Base-by-base conservation (phyloP, 2,113 vertebrate species). In the Rhea pennata region DNA sequence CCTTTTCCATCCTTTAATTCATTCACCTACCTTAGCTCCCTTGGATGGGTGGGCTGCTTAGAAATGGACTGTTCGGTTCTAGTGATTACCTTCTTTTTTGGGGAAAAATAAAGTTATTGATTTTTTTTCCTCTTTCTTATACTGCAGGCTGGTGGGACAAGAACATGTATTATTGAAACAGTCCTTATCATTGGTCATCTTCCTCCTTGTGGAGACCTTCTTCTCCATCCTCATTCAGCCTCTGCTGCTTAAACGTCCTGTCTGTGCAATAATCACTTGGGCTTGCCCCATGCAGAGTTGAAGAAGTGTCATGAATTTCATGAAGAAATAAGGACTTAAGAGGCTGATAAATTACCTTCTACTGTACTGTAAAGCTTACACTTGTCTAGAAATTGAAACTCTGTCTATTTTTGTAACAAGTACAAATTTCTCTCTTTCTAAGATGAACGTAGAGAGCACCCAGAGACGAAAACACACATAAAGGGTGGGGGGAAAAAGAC, bases 61-160 rank as follows among this genome's bases (percentile, higher is more conserved):
- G 66, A 86, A 83, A 61, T 1, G 6, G 42, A 51, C 2, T 11
- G 2, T 31, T 81, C 62, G 1, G 10, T 22, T 15, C 11, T 26
- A 56, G 0, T 8, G 3, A 46, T 15, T 15, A 7, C 6, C 66
- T 65, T 20, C 22, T 8, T 23, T 48, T 88, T 81, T 13, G 10
- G 10, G 11, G 31, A 50, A 72, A 79, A 77, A 29, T 40, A 48
- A 75, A 59, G 56, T 59, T 33, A 33, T 83, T 23, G 2, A 23
- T 36, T 53, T 53, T 53, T 42, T 58, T 27, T 11, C 40, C 15
- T 23, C n/a, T 44, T 26, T 39, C 72, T 96, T 76, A 33, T 73
- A 0, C 27, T 87, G 78, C 96, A 98, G 98, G 98, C 46, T 98
- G 98, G 98, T 98, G 98, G 98, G 98, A 98, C 82, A 98, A 97